Evolutionary conservation across 2,797 vertebrate genomes (phyloP), one percentile per base, ranked within the genome.

Genomic region (Rhyacichthys aspro): DNA sequence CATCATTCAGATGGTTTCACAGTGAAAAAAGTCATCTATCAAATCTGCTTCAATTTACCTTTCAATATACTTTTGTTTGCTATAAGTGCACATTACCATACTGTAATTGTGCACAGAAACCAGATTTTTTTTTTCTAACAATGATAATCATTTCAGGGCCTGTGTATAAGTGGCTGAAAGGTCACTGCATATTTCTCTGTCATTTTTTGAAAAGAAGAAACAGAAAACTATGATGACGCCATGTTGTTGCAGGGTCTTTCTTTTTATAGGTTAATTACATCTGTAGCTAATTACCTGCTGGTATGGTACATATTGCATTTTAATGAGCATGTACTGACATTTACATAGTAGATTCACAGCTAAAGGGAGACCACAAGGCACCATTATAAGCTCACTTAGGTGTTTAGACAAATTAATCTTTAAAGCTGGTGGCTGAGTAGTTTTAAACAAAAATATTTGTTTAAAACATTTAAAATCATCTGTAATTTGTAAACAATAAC

Each of bases 401-500:
- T 49, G 16, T 34, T n/a, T 34, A 8, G 10, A 33, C 7, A 48
- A 14, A 16, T 34, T 33, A 1, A 48, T 34, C 33, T 48, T 9
- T 7, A 49, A 6, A 1, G 14, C 1, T 32, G 7, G 7, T 8
- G 8, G 23, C 23, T n/a, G n/a, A 28, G 23, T 28, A 28, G 23
- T n/a, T n/a, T n/a, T n/a, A n/a, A n/a, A n/a, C n/a, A n/a, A n/a
- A n/a, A n/a, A n/a, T n/a, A n/a, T 33, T 38, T 12, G 61, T 34
- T 36, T 9, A 33, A 18, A 44, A 12, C 44, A 28, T 57, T 11
- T 7, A 17, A 16, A 43, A 43, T 55, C 0, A 41, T 68, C 7
- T 32, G 9, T 11, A 41, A 67, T 38, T 59, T 47, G 11, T 39
- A 60, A 64, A 67, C 38, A 55, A 43, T 44, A 70, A 74, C 44